Evolutionary conservation across 92 coral and sea anemone species (phyloP), one percentile per base, ranked within the genome.

Genomic region (Porites lobata): DNA sequence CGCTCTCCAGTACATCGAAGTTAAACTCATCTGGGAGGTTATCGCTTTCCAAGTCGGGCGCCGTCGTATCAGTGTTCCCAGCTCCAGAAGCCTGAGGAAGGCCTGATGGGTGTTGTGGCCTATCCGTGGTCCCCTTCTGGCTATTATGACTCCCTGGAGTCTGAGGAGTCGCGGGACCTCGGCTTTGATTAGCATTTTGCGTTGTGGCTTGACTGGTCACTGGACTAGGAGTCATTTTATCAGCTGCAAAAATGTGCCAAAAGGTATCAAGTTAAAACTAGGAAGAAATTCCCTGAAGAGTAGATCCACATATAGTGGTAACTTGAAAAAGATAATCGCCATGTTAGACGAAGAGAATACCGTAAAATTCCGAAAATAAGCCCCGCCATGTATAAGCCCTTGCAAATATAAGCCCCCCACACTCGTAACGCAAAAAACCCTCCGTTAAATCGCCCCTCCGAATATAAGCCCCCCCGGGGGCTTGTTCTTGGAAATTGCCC

Each of bases 11-110:
- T 18, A 92, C 94, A 65, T 86, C 92, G 65, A 93, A 93, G 81
- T 89, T 92, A 57, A 92, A 94, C 5, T 82, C 92, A 19, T 93
- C 98, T n/a, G 98, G 93, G 14, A 93, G 85, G 63, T 89, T 90
- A 53, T 93, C 95, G 11, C 83, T 52, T 1, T 89, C 82, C 2
- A 95, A 86, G 68, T 95, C 98, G 4, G 94, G 89, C 6, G 96
- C 68, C 17, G 82, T 84, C 58, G 87, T 90, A 21, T 77, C 92
- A 21, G 85, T 81, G 73, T 93, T 90, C 67, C 90, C 87, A 20
- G 93, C 20, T 69, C 89, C 86, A 8, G 96, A 81, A 26, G 94
- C 73, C 86, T 18, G 91, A 66, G 83, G 66, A 8, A 67, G 89
- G 75, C 0, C 79, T 66, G 83, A 77, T 74, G 86, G 26, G 83